Conservation (phyloP, 2,113 vertebrate species). For the Coreoperca whiteheadi region DNA sequence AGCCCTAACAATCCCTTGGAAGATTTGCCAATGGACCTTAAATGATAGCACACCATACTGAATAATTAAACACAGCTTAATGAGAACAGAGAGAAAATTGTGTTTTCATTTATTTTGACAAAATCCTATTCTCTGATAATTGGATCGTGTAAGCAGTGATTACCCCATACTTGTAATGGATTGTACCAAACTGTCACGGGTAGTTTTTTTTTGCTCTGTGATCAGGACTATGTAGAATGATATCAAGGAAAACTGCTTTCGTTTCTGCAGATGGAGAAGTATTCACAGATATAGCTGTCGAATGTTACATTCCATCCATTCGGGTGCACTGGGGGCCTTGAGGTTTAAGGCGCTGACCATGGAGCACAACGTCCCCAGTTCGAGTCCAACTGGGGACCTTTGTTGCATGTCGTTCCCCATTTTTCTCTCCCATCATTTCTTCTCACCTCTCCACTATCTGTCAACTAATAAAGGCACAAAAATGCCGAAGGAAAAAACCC, state of each 20-base stretch:
- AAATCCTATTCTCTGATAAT: slow-evolving; percentile 63
- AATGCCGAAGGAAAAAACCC: no score
- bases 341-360: neutral
- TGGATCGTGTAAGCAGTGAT: slow-evolving; percentile 50
- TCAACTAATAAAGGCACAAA: neutral
- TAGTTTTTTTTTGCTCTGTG: neutral
- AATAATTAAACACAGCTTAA: slow-evolving; percentile 62
- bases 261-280: neutral
- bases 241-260: neutral
- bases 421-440: neutral
- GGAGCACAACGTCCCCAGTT: no score
- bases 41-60: slow-evolving; percentile 41
- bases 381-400: neutral
- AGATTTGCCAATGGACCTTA: slow-evolving; percentile 52
- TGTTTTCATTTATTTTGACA: slow-evolving; percentile 63
- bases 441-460: neutral
- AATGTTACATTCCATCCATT: neutral
- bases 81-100: slow-evolving; percentile 43
- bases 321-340: neutral
- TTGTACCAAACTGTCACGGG: slow-evolving; percentile 6
- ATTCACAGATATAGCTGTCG: neutral
- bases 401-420: neutral
- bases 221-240: slow-evolving; percentile 6
- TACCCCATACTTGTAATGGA: slow-evolving; percentile 26
- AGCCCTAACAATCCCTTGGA: slow-evolving; percentile 23